Evolutionary conservation across 2,888 invertebrate genomes (phyloP), one percentile per base, ranked within the genome.

Genomic region (Heterodera filipjevi): DNA sequence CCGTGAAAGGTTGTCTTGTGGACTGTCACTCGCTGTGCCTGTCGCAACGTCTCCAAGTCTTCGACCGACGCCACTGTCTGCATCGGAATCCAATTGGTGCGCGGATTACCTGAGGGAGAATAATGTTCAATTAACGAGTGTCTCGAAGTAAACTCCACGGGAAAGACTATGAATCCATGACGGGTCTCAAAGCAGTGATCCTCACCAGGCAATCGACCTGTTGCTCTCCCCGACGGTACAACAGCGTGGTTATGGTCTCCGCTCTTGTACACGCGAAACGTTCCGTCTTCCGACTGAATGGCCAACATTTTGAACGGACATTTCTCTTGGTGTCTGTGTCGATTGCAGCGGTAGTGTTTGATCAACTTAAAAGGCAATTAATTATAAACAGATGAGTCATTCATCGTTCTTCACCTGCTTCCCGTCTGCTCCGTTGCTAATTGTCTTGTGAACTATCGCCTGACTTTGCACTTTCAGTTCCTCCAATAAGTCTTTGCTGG

Each of bases 271-370:
- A 75, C 75, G 66, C 68, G 66, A 64, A 75, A 75, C 22, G 75
- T 59, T 5, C 44, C 46, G 30, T 75, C 75, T 2, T 75, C 75
- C 22, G 75, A 75, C 12, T 75, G 75, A 32, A 75, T 75, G 30
- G 75, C 75, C 64, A 75, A 75, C 75, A 75, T 75, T 66, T 75
- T 75, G 59, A 75, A 75, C 30, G 75, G 75, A 22, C 75, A 75
- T 22, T 75, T 75, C 35, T 75, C 75, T 22, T 75, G 75, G 59
- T 75, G 75, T 16, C 75, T 64, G 59, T 75, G 75, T n/a, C 75
- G 75, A 64, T 75, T 75, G 66, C 75, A 75, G 22, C 75, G 75
- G 12, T 75, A 75, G 33, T 75, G 75, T 59, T 68, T 75, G 22
- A 30, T 30, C 27, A 75, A 14, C 32, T 59, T 22, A 3, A 22